Evolutionary conservation across 2,113 vertebrate genomes (phyloP), one percentile per base, ranked within the genome.

Genomic region (Pandion haliaetus): DNA sequence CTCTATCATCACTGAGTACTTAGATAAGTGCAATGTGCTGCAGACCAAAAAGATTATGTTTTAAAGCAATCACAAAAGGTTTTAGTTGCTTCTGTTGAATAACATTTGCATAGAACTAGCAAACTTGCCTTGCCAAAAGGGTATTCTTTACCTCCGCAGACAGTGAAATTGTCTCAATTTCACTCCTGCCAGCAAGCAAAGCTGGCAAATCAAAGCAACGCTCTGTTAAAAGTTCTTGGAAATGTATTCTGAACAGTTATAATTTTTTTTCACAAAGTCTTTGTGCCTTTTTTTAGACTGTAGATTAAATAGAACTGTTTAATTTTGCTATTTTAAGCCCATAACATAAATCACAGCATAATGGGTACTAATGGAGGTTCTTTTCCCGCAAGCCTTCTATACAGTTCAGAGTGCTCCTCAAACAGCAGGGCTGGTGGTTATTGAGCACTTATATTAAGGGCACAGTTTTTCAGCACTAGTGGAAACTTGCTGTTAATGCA

Each of bases 201-300:
- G 77, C 69, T 92, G 86, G 88, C 85, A 82, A 93, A 95, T 96
- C 76, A 95, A 88, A 92, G 79, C 83, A 87, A 76, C 11, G 0
- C 77, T 76, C 88, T 69, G 76, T 66, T 95, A 15, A 66, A 66
- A 73, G 57, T 87, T 95, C 88, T 97, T 94, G 72, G 78, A 91
- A 96, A 93, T 69, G n/a, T 57, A 88, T 93, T 92, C 84, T 91
- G 92, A 95, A 89, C 88, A 93, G 70, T 91, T 90, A 54, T 25
- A 31, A 4, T 63, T 84, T 93, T 85, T 85, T 65, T 84, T 58
- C 94, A 95, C 84, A 47, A 93, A 90, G 77, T 96, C 96, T 90
- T 98, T 86, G 98, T 98, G 98, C 97, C 98, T 98, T 98, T 97
- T 96, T 97, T 98, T 94, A 92, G 96, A 97, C 78, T 32, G 85